phyloP scores from a whole-genome alignment of 2,888 invertebrate genomes.

The Yponomeuta sedellus region DNA sequence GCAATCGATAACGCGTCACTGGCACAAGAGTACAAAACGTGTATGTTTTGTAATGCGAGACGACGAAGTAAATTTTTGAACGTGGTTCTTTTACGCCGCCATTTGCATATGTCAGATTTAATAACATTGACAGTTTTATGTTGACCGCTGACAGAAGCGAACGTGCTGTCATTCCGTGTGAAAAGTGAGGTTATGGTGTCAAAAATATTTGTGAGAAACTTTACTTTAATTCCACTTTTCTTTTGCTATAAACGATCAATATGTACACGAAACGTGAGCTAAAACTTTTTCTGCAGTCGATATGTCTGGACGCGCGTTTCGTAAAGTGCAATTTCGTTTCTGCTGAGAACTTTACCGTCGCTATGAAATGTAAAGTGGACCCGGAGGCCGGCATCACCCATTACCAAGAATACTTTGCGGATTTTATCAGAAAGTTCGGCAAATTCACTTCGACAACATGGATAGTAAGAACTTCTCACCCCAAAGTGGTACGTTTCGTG shows the following conservation, averaged over 20 bases:
- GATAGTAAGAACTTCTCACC: constrained; percentile 31
- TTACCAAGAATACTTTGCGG: constrained; percentile 27
- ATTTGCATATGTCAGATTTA: neutral
- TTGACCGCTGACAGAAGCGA: neutral
- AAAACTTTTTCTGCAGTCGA: constrained; percentile 27
- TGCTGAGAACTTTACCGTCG: constrained; percentile 27
- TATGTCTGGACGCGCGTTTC: constrained; percentile 28
- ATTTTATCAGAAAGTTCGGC: constrained; percentile 36
- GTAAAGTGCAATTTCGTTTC: constrained; percentile 30
- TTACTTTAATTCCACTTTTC: constrained; percentile 8
- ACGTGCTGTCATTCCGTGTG: neutral
- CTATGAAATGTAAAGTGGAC: constrained; percentile 31
- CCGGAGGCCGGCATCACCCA: constrained; percentile 21
- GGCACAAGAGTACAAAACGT: neutral
- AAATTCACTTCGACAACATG: constrained; percentile 34
- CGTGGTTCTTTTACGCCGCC: neutral
- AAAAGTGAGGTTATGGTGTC: constrained; percentile 14
- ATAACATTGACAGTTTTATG: neutral
- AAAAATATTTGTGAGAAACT: constrained; percentile 8
- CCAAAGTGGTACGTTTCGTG: constrained; percentile 29
- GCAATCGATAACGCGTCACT: constrained; percentile 13
- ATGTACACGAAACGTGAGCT: constrained; percentile 28
- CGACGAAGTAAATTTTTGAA: neutral
- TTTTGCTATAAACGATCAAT: constrained; percentile 8
- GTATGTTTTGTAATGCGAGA: neutral